Evolutionary conservation across 2,113 vertebrate genomes (phyloP).

Genomic region (Lophotis ruficrista): DNA sequence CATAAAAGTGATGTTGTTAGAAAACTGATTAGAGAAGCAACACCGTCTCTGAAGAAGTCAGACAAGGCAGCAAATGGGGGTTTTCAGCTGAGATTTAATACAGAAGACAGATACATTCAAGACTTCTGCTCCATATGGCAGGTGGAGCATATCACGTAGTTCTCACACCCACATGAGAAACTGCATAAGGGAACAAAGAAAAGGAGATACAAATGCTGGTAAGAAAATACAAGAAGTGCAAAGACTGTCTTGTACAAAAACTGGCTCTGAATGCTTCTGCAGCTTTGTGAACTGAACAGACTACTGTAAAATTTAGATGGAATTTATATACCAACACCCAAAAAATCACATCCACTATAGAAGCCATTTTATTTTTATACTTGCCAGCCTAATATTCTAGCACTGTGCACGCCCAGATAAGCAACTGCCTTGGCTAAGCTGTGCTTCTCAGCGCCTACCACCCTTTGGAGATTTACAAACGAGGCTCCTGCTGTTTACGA

Average conservation of each 20-base stretch:
- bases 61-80: not conserved
- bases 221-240: not conserved
- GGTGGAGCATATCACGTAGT: not conserved
- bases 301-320: not conserved
- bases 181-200: not conserved
- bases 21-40: not conserved
- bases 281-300: not conserved
- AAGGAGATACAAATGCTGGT: not conserved
- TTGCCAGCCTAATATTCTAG: not conserved
- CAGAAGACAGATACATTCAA: not conserved
- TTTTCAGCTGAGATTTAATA: not conserved
- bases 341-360: not conserved
- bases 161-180: conserved; percentile 14
- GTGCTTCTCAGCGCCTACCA: not conserved
- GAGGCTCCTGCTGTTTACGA: not conserved
- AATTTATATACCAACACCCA: not conserved
- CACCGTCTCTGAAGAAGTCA: not conserved
- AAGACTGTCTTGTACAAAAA: not conserved
- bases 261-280: not conserved
- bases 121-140: conserved; percentile 25
- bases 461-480: not conserved
- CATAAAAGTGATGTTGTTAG: not conserved
- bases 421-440: not conserved
- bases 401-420: not conserved
- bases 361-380: conserved; percentile 26